These are phyloP conservation scores for Lucifuga dentata DNA, from an alignment of 2,113 vertebrate species.

Conservation along the genomic window DNA sequence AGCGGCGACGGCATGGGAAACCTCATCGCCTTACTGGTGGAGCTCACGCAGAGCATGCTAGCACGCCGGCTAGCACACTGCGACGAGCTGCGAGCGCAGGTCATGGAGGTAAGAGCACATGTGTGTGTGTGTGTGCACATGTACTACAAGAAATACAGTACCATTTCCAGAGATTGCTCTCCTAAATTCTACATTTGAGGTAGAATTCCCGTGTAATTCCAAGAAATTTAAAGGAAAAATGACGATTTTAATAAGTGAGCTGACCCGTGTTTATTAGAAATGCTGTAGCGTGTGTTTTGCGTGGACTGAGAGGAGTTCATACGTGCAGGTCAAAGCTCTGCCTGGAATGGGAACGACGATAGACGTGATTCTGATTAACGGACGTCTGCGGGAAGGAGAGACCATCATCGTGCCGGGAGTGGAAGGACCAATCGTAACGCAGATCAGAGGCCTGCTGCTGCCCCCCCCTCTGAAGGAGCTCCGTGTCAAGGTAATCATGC, in stretches of 20 bases:
- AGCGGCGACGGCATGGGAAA: constrained; percentile 98
- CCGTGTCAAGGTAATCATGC: constrained; percentile 88
- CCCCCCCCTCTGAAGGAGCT: constrained; percentile 98
- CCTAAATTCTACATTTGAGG: too few relatives aligned
- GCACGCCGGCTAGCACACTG: constrained; percentile 92
- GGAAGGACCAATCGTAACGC: constrained; percentile 97
- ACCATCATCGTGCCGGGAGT: constrained; percentile 97
- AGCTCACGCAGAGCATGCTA: constrained; percentile 96
- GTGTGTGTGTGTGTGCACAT: neutral
- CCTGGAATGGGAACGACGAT: constrained; percentile 99
- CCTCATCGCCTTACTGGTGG: constrained; percentile 93
- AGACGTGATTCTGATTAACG: constrained; percentile 97
- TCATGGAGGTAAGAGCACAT: constrained; percentile 92
- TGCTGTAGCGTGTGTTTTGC: too few relatives aligned
- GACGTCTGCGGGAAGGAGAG: constrained; percentile 90
- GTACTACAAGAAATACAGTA: too few relatives aligned
- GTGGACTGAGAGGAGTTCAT: too few relatives aligned
- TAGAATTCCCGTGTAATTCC: too few relatives aligned
- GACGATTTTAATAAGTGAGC: too few relatives aligned
- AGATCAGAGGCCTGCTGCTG: constrained; percentile 94
- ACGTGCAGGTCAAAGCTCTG: constrained; percentile 94
- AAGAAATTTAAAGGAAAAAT: too few relatives aligned
- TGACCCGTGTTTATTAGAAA: too few relatives aligned
- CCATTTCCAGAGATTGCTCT: too few relatives aligned
- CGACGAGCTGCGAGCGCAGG: constrained; percentile 95